Evolutionary conservation across 1,140 invertebrate species (phyloP).

Genomic region (Aplysia californica): DNA sequence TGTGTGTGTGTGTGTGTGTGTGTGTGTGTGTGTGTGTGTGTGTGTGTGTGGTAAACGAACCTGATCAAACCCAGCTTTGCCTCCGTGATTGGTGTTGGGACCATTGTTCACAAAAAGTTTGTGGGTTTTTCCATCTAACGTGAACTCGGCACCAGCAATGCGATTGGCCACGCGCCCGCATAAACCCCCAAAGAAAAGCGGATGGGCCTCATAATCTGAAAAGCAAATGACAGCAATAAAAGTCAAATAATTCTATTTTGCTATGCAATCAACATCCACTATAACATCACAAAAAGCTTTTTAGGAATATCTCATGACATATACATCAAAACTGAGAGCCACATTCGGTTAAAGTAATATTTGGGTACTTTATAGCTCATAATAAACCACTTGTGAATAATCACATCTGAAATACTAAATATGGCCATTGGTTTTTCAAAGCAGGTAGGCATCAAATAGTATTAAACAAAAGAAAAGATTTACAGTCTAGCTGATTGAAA

Average conservation of each 20-base stretch:
- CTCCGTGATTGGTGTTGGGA: constrained; percentile 87
- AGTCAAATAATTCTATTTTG: not conserved
- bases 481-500: too few species aligned
- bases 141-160: constrained; percentile 77
- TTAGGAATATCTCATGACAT: not conserved
- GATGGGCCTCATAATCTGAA: constrained; percentile 62
- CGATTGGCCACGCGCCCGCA: constrained; percentile 91
- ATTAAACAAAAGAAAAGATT: too few species aligned
- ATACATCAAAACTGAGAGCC: not conserved
- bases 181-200: constrained; percentile 84
- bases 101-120: constrained; percentile 80
- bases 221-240: not conserved
- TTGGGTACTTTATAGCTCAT: not conserved
- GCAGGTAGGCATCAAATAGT: too few species aligned
- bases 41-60: too few species aligned
- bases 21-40: too few species aligned
- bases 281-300: not conserved
- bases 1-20: too few species aligned
- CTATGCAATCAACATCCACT: not conserved
- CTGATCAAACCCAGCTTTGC: constrained; percentile 86
- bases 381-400: not conserved
- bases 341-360: not conserved
- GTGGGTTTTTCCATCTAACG: constrained; percentile 77
- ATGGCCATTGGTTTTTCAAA: too few species aligned
- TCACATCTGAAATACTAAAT: too few species aligned